phyloP scores from a whole-genome alignment of 1,140 invertebrate species.

The Philopotamus ludificatus region DNA sequence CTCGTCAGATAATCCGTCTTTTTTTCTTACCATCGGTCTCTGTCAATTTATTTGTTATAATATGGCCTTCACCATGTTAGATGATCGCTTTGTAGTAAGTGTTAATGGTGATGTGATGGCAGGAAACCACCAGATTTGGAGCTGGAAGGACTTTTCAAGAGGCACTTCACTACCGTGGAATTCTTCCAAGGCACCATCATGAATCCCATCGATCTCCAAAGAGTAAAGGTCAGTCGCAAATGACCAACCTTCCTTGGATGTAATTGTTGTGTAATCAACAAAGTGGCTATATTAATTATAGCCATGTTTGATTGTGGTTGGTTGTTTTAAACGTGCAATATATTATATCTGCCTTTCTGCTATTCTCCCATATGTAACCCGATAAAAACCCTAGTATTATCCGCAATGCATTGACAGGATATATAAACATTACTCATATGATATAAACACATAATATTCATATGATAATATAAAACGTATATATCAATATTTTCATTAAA shows the following conservation, averaged over 20 bases:
- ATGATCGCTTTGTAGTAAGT: conserved; percentile 49
- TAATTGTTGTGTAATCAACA: conserved; percentile 21
- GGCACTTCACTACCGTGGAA: conserved; percentile 99
- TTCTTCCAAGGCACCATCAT: conserved; percentile 99
- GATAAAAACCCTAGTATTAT: conserved; percentile 33
- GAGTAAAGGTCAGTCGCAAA: conserved; percentile 88
- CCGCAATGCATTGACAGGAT: conserved; percentile 25
- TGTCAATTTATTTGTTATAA: conserved; percentile 11
- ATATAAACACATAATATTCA: no score
- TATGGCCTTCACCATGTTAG: conserved; percentile 37
- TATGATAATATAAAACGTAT: no score
- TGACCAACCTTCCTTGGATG: conserved; percentile 18
- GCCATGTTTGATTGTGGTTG: conserved; percentile 43
- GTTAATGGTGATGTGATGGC: conserved; percentile 60
- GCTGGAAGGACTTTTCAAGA: conserved; percentile 98
- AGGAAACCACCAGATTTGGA: conserved; percentile 95
- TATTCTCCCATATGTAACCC: conserved; percentile 20
- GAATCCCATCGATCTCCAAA: conserved; percentile 98
- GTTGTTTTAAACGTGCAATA: conserved; percentile 36
- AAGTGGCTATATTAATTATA: conserved; percentile 37
- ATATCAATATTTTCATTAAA: no score
- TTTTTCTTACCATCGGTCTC: conserved; percentile 3
- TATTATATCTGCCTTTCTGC: conserved; percentile 34
- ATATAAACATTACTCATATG: no score
- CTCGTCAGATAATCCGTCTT: conserved; percentile 21